phyloP scores from a whole-genome alignment of 2,888 invertebrate species.

The Cerceris ruficornis region DNA sequence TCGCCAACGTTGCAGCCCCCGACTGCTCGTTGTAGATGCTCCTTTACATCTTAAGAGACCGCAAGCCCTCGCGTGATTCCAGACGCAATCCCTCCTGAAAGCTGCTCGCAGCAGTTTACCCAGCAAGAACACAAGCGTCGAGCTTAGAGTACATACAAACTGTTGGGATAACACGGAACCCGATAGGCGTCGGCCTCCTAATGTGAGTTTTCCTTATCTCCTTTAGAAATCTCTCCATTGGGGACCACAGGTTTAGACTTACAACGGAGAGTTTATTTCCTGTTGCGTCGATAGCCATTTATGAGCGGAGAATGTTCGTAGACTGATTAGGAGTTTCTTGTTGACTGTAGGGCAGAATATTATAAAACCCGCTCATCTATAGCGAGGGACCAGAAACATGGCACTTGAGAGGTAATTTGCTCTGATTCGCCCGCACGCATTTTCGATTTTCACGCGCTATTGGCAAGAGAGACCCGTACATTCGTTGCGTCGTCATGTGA shows the following conservation, averaged over 20 bases:
- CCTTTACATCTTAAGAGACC: constrained; percentile 36
- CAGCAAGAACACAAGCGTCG: constrained; percentile 12
- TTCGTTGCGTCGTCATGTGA: no score
- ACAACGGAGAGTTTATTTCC: neutral
- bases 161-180: constrained; percentile 5
- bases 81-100: constrained; percentile 33
- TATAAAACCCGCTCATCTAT: no score
- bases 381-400: no score
- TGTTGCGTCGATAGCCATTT: no score
- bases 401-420: no score
- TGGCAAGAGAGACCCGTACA: no score
- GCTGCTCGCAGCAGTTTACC: constrained; percentile 24
- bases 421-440: no score
- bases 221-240: neutral
- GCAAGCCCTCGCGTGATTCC: constrained; percentile 29
- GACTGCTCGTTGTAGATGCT: constrained; percentile 30
- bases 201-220: constrained; percentile 9
- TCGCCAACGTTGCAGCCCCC: neutral
- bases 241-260: no score
- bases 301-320: no score
- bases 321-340: no score
- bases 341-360: no score
- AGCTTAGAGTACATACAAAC: constrained; percentile 16
- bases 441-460: no score
- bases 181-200: constrained; percentile 4